Evolutionary conservation across 2,113 vertebrate genomes (phyloP).

Genomic region (Etheostoma spectabile): DNA sequence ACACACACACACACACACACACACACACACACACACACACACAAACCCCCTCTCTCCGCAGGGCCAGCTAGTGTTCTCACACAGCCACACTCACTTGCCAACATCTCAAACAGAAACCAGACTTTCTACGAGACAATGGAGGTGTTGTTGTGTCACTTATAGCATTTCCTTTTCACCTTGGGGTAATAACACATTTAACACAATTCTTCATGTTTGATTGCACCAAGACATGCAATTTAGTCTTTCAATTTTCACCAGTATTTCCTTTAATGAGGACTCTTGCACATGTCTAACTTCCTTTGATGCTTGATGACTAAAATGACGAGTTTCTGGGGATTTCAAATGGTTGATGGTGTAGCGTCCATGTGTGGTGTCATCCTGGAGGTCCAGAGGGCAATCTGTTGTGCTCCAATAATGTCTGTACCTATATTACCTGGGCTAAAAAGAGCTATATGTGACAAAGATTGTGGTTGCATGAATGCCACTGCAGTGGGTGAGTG

Average conservation of each 20-base stretch:
- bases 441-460: not conserved
- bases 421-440: not conserved
- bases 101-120: conserved; percentile 45
- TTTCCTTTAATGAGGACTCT: conserved; percentile 49
- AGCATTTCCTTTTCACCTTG: conserved; percentile 67
- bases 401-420: not conserved
- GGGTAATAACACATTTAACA: conserved; percentile 70
- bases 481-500: not conserved
- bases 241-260: conserved; percentile 55
- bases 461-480: not conserved
- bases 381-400: conserved; percentile 39
- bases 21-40: conserved; percentile 8
- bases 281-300: conserved; percentile 39
- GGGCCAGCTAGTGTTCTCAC: conserved; percentile 45
- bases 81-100: conserved; percentile 48
- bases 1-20: conserved; percentile 31
- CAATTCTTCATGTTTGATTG: conserved; percentile 59
- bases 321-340: conserved; percentile 1
- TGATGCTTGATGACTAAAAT: conserved; percentile 13
- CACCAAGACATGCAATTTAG: conserved; percentile 62
- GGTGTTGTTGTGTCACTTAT: conserved; percentile 75
- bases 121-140: conserved; percentile 14
- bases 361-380: conserved; percentile 44
- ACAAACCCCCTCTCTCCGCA: conserved; percentile 22
- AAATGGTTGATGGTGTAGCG: not conserved